Base-by-base conservation (phyloP, 2,888 invertebrate species). In the Luperina nickerlii region DNA sequence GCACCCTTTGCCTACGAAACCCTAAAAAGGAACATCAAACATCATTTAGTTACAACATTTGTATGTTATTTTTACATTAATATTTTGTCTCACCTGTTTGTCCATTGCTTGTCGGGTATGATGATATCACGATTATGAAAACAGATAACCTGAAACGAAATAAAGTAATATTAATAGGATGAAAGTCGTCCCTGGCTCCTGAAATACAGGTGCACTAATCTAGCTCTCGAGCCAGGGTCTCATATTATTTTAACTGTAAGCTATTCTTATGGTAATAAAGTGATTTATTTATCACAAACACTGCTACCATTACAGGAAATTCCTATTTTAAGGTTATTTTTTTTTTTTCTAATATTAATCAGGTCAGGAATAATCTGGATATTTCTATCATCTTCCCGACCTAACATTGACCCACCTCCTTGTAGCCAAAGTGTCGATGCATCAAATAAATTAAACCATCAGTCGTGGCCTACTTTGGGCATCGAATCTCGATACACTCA, bases 401-500 rank as follows among this genome's bases (percentile, higher is more conserved):
- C 65, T 90, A 89, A 88, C 90, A 90, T 91, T 92, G 89, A 91
- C 90, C 88, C 71, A 70, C 57, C 76, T 79, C 84, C 78, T 87
- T 74, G 77, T 51, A 79, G 76, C 87, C 84, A 90, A 81, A 82
- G 72, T 74, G 66, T 67, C 78, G 48, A 81, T 82, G 79, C 86
- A 76, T 85, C 80, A 91, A 89, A 92, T 92, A 90, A 90, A 92
- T 93, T 91, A 90, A 92, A 74, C 87, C 87, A 90, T 88, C 90
- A 91, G 84, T 88, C 86, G 74, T 86, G 91, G 76, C 90, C 92
- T 87, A 94, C 88, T 90, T 92, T 74, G 68, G 70, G 81, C 91
- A 95, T 95, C 91, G 91, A 92, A 94, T 94, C 93, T 91, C 95
- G 93, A 95, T 95, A 92, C 82, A 77, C n/a, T n/a, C 70, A 89